A percentile compares a stretch with the other conserved stretches of the same genome.
Conservation (phyloP, 1,140 invertebrate species). For the Eulimnadia texana region DNA sequence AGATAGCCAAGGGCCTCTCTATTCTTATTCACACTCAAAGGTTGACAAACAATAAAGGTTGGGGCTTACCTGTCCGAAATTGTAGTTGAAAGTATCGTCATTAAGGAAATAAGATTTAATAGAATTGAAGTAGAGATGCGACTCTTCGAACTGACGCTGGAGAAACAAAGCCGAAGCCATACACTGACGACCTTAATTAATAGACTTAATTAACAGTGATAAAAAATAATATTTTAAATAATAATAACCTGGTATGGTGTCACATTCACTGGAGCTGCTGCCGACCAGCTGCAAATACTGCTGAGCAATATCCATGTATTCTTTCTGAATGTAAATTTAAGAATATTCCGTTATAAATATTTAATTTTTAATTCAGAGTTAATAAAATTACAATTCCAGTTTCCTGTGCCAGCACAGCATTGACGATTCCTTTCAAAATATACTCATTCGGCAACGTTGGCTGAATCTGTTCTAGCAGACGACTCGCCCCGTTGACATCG, state of each 20-base stretch:
- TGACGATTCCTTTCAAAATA: constrained; percentile 90
- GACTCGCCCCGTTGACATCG: constrained; percentile 76
- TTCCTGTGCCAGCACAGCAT: constrained; percentile 84
- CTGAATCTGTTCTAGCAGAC: constrained; percentile 80
- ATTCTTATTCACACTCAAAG: too few relatives aligned
- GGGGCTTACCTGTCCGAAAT: constrained; percentile 64
- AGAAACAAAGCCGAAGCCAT: constrained; percentile 96
- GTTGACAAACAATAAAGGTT: neutral
- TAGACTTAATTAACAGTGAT: neutral
- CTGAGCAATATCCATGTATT: constrained; percentile 85
- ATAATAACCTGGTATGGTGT: constrained; percentile 41
- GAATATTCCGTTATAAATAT: too few relatives aligned
- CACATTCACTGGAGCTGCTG: constrained; percentile 82
- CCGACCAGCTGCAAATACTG: constrained; percentile 94
- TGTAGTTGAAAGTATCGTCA: constrained; percentile 95
- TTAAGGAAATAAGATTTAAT: constrained; percentile 93
- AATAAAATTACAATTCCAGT: constrained; percentile 67
- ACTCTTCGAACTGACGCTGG: constrained; percentile 87
- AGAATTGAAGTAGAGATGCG: constrained; percentile 87
- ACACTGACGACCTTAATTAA: constrained; percentile 62
- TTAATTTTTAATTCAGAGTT: too few relatives aligned
- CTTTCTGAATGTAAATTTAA: constrained; percentile 42
- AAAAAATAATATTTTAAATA: neutral
- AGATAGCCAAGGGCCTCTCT: too few relatives aligned
- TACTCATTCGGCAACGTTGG: constrained; percentile 90